Conservation (phyloP, 2,113 vertebrate species). For the Podarcis cretensis region DNA sequence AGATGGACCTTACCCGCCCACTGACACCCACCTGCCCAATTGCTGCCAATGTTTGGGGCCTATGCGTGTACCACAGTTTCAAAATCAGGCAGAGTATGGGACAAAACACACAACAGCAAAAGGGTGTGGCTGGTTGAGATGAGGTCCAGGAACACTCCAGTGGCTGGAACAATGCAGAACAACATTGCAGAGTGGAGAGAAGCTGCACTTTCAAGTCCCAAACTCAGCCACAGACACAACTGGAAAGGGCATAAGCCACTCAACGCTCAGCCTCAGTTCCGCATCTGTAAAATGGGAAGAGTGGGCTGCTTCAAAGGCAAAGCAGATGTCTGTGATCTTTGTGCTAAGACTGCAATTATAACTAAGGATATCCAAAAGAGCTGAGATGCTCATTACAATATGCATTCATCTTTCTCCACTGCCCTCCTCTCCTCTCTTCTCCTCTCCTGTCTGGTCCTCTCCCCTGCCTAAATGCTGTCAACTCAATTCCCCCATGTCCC, state of each 20-base stretch:
- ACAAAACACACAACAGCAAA: not conserved
- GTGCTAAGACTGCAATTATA: not conserved
- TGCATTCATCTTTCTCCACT: not conserved
- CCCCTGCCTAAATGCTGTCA: not conserved
- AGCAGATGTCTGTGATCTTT: not conserved
- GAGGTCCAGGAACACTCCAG: not conserved
- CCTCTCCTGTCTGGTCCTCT: too few relatives aligned
- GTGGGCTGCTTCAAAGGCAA: not conserved
- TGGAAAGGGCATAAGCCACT: too few relatives aligned
- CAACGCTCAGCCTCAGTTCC: not conserved
- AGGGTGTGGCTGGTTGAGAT: not conserved
- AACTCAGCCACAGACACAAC: not conserved
- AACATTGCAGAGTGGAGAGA: not conserved
- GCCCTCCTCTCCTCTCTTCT: too few relatives aligned
- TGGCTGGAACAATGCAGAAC: not conserved
- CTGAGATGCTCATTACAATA: not conserved
- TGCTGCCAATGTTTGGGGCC: not conserved
- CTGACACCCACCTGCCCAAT: too few relatives aligned
- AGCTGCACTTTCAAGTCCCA: not conserved
- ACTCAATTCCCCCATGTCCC: not conserved
- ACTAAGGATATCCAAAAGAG: not conserved
- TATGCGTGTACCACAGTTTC: not conserved
- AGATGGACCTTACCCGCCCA: not conserved
- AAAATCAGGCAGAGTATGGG: not conserved
- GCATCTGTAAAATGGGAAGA: not conserved